A percentile compares a stretch with the other conserved stretches of the same genome.
Evolutionary conservation across 2,113 vertebrate species (phyloP).

Genomic region (Colaptes auratus): DNA sequence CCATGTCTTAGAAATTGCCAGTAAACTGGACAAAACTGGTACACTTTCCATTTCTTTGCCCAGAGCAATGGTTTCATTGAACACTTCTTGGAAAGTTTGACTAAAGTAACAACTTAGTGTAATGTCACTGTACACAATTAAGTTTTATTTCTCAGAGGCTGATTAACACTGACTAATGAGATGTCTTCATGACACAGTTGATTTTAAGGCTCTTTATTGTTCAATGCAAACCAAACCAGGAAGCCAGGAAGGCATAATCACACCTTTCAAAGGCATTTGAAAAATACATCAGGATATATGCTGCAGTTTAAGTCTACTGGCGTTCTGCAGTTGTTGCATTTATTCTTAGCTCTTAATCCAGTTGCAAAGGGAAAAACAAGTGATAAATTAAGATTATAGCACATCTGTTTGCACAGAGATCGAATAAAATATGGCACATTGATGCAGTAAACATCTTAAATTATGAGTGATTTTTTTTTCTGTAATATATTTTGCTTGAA

Average conservation of each 20-base stretch:
- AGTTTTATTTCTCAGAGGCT: background rate
- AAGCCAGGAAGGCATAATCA: background rate
- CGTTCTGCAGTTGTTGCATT: background rate
- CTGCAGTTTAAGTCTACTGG: background rate
- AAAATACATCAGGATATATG: background rate
- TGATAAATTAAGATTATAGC: conserved; percentile 3
- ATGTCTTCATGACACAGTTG: background rate
- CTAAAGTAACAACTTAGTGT: background rate
- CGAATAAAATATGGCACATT: background rate
- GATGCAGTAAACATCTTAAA: background rate
- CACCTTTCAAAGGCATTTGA: background rate
- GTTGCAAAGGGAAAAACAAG: background rate
- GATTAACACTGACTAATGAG: background rate
- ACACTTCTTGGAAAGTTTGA: background rate
- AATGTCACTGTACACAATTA: background rate
- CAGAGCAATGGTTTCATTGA: background rate
- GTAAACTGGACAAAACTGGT: background rate
- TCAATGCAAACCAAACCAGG: background rate
- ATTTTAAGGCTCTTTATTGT: background rate
- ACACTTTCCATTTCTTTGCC: background rate
- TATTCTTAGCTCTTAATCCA: background rate
- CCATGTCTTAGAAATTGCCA: background rate
- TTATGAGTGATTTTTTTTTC: background rate
- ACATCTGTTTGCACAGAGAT: background rate
- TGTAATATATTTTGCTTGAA: background rate